Evolutionary conservation across 1,140 invertebrate species (phyloP), one percentile per base, ranked within the genome.

Genomic region (Myzus persicae): DNA sequence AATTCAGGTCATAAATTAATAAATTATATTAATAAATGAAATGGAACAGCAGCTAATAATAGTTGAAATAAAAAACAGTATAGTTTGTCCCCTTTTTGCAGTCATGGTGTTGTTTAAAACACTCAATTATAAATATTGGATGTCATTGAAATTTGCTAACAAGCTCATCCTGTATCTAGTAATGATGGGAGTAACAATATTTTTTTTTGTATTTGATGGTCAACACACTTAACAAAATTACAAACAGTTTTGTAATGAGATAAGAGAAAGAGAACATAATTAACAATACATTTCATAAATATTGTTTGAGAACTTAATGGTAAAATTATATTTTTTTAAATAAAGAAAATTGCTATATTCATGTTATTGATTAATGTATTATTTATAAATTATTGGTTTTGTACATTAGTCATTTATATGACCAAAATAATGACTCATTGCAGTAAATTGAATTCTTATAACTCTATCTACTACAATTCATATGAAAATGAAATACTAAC

Each of bases 101-200:
- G 81, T 85, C 26, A 93, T 51, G 42, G 38, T 93, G 46, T 93
- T 92, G 76, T 92, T 92, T 93, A 93, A 84, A 92, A 84, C 46
- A 93, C 26, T 93, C 76, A 93, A 93, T 93, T 93, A 93, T 46
- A 93, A 93, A 38, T 93, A 85, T 54, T 93, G 67, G 67, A 94
- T 93, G 7, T 94, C 91, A 51, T 85, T 93, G 92, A 76, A 59
- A 90, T 90, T 46, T 46, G 44, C 87, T 91, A 84, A 91, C 93
- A 67, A 91, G 82, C 67, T 87, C 87, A 91, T 87, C 76, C 93
- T 90, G 81, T 76, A 44, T 36, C 44, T 48, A 89, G 82, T 93
- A 89, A 76, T 54, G 48, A 89, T 93, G 84, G 51, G 67, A 94
- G 90, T 48, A 67, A 44, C 54, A n/a, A 67, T 85, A 38, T 46